phyloP scores from a whole-genome alignment of 2,888 invertebrate species.

The Alcis repandata region DNA sequence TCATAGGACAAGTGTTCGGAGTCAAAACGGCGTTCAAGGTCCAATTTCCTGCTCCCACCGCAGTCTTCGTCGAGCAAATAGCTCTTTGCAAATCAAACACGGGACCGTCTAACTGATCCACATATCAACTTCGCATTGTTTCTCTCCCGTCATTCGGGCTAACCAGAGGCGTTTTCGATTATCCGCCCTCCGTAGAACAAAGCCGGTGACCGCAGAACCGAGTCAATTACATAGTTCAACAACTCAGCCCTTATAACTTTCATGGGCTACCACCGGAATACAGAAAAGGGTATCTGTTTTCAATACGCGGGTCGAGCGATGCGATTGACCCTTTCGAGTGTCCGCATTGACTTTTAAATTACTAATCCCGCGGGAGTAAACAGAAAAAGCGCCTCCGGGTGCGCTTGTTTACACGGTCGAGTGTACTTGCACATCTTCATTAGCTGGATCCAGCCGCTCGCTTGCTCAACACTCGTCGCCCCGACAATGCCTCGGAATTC shows the following conservation, averaged over 20 bases:
- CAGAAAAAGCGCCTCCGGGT: slow-evolving; percentile 76
- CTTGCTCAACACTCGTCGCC: slow-evolving; percentile 75
- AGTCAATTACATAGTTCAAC: slow-evolving; percentile 87
- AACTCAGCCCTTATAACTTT: slow-evolving; percentile 87
- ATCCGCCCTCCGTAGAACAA: slow-evolving; percentile 83
- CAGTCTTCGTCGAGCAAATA: slow-evolving; percentile 81
- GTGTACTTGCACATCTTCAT: slow-evolving; percentile 85
- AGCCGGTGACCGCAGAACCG: slow-evolving; percentile 84
- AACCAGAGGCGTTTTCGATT: slow-evolving; percentile 86
- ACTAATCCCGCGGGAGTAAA: slow-evolving; percentile 85
- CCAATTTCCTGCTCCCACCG: slow-evolving; percentile 80
- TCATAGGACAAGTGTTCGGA: slow-evolving; percentile 80
- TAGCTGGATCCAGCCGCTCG: slow-evolving; percentile 65
- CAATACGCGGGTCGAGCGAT: slow-evolving; percentile 80
- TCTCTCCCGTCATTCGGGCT: slow-evolving; percentile 79
- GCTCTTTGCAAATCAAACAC: slow-evolving; percentile 86
- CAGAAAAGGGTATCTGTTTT: slow-evolving; percentile 86
- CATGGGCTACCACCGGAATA: slow-evolving; percentile 84
- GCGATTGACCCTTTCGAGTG: slow-evolving; percentile 86
- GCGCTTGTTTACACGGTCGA: slow-evolving; percentile 81
- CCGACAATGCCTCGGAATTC: slow-evolving; percentile 56
- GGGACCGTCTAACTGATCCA: slow-evolving; percentile 81
- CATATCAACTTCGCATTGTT: slow-evolving; percentile 86
- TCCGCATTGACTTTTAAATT: slow-evolving; percentile 87
- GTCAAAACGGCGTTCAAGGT: slow-evolving; percentile 66